Evolutionary conservation across 2,888 invertebrate genomes (phyloP), one percentile per base, ranked within the genome.

Genomic region (Sarcophaga carnaria): DNA sequence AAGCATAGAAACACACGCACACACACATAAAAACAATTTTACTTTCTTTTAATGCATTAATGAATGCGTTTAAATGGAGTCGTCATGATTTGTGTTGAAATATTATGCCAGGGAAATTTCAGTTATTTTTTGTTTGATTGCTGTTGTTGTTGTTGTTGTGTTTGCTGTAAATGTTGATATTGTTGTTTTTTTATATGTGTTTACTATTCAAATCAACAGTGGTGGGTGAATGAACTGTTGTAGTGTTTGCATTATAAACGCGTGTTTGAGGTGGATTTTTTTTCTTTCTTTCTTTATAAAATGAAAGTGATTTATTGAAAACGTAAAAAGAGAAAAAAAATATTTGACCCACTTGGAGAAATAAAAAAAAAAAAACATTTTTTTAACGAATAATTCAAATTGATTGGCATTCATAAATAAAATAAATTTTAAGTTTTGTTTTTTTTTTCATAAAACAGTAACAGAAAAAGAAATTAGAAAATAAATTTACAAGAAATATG

Each of bases 31-130:
- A 22, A n/a, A 37, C 22, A 80, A 49, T 66, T 84, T 84, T 84
- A 84, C 84, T 84, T 84, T 84, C 84, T 84, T 84, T 84, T 84
- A 84, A 84, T 84, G 84, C 84, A 84, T 75, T 54, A 54, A 54
- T 83, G 63, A 12, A 59, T 75, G 63, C 74, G 49, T 75, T 84
- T 59, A 70, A 17, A 37, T 49, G 59, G 17, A 25, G 47, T 76
- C 66, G 78, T 25, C 83, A 80, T 87, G 86, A 81, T 79, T 84
- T 84, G 74, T 83, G 81, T 87, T 79, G 81, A 84, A 84, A 87
- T 87, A 76, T 71, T 78, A 70, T 83, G 78, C 47, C 81, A 75
- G 87, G 86, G 87, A 84, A 87, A 87, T 78, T 87, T 80, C 83
- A 64, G 12, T 80, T 66, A 37, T 47, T 67, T 67, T 67, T 45